Conservation (phyloP, 2,888 invertebrate species). For the Smittia sp. region DNA sequence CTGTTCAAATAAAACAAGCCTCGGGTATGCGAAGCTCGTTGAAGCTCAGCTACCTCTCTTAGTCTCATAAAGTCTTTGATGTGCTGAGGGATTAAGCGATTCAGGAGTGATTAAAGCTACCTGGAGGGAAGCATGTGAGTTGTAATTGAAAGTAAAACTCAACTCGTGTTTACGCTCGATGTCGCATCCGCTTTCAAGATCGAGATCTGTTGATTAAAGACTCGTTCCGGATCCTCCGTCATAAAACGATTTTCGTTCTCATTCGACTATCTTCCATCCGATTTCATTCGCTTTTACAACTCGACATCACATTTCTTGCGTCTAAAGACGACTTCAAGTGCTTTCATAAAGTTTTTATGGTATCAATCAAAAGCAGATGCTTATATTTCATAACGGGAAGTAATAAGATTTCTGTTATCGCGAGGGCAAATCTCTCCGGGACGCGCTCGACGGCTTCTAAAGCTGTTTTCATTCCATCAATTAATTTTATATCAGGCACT, state of each 20-base stretch:
- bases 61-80: too few relatives aligned
- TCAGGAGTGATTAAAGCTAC: too few relatives aligned
- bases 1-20: too few relatives aligned
- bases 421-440: not conserved
- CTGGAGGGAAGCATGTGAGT: too few relatives aligned
- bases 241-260: not conserved
- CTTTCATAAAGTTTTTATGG: constrained; percentile 10
- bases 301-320: not conserved
- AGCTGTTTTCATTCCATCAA: not conserved
- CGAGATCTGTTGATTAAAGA: not conserved
- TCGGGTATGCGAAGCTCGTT: too few relatives aligned
- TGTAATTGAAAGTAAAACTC: too few relatives aligned
- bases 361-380: constrained; percentile 12
- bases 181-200: too few relatives aligned
- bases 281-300: not conserved
- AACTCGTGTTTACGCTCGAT: too few relatives aligned
- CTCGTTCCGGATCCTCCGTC: not conserved
- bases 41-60: too few relatives aligned
- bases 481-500: not conserved
- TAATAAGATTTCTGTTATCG: constrained; percentile 4
- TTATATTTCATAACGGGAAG: constrained; percentile 15
- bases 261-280: not conserved
- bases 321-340: not conserved
- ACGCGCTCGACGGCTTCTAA: not conserved
- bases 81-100: too few relatives aligned